These are phyloP conservation scores for Procambarus virginalis DNA, from an alignment of 1,140 invertebrate genomes.

Conservation along the genomic window DNA sequence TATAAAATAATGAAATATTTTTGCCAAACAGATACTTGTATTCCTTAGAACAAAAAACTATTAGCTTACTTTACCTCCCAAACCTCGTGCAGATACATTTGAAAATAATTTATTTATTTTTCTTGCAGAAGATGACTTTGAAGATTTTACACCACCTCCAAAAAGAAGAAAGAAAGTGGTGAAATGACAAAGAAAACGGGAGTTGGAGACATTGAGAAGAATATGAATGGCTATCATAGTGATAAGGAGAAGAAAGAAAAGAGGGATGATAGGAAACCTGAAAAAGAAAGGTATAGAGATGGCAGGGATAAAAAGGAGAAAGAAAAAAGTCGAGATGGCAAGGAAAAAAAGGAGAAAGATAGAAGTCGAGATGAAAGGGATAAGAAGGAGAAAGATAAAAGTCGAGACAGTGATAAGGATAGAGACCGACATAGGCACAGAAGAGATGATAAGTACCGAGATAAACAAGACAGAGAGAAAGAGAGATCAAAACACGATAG, in stretches of 20 bases:
- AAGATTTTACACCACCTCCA: not conserved
- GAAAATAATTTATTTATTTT: not conserved
- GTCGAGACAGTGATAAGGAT: not conserved
- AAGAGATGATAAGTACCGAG: not conserved
- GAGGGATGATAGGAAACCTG: not conserved
- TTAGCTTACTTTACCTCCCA: no score
- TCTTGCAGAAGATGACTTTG: slow-evolving; percentile 3
- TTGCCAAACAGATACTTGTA: no score
- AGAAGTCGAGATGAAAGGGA: not conserved
- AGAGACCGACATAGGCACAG: not conserved
- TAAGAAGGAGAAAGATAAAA: not conserved
- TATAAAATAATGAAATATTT: no score
- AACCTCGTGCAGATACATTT: not conserved
- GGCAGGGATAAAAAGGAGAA: no score
- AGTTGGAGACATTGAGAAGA: not conserved
- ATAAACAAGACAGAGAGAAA: not conserved
- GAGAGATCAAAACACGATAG: not conserved
- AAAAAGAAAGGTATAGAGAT: not conserved
- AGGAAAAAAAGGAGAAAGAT: not conserved
- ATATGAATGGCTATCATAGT: not conserved
- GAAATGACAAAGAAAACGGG: not conserved
- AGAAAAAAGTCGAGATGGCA: not conserved
- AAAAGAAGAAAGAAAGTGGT: not conserved
- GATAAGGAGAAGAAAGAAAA: slow-evolving; percentile 7
- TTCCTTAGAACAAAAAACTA: no score